Evolutionary conservation across 2,888 invertebrate species (phyloP).

Genomic region (Ornithoptera priamus): DNA sequence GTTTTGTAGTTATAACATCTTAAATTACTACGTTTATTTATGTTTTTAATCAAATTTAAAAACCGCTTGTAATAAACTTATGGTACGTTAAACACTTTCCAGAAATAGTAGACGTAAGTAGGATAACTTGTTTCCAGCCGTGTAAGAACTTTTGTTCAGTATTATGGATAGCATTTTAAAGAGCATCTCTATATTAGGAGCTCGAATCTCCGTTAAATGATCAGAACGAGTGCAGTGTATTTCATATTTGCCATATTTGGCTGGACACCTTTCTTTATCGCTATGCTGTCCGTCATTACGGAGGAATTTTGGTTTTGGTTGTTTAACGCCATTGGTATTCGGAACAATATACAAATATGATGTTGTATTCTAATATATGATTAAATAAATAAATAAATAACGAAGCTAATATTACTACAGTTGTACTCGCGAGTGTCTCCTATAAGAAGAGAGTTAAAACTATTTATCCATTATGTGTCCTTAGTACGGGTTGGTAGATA

Average conservation of each 20-base stretch:
- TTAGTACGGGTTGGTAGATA: too few species aligned
- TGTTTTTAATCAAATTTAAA: too few species aligned
- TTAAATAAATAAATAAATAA: too few species aligned
- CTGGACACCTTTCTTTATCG: constrained; percentile 20
- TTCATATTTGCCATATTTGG: constrained; percentile 25
- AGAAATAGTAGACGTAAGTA: too few species aligned
- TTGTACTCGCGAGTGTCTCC: too few species aligned
- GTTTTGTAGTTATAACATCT: neutral
- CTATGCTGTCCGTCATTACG: constrained; percentile 6
- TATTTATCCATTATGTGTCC: too few species aligned
- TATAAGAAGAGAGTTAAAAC: too few species aligned
- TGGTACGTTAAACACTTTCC: too few species aligned
- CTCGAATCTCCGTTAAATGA: constrained; percentile 9
- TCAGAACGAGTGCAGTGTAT: constrained; percentile 3
- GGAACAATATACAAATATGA: neutral
- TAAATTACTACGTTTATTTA: too few species aligned
- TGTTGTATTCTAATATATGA: too few species aligned
- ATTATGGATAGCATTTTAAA: constrained; percentile 9
- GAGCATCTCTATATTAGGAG: neutral
- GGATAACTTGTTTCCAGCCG: neutral
- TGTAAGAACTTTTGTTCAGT: constrained; percentile 4
- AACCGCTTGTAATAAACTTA: too few species aligned
- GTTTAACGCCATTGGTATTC: constrained; percentile 2
- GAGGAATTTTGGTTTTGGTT: constrained; percentile 7
- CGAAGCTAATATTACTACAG: too few species aligned